Evolutionary conservation across 2,113 vertebrate species (phyloP), one percentile per base, ranked within the genome.

Genomic region (Hucho hucho): DNA sequence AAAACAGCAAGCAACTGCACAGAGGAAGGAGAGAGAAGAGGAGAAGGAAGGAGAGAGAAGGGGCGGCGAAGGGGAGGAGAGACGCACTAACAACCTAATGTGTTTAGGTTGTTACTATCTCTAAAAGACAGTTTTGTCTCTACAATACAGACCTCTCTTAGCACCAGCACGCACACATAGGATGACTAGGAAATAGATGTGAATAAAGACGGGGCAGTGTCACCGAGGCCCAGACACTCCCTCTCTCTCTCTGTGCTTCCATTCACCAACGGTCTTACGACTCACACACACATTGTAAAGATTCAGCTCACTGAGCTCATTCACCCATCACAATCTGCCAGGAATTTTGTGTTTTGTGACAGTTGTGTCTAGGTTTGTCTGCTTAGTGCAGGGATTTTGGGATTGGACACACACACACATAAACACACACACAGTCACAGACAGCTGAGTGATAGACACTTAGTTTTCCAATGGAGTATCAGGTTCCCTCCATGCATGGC

Each of bases 1-100:
- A n/a, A 59, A 20, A 59, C 58, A 7, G 16, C 4, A 7, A 20
- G n/a, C 1, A 4, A 59, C n/a, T 59, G 18, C 16, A 59, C 4
- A 14, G 20, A 22, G 20, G 16, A 20, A 59, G n/a, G 16, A 4
- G 9, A 20, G 16, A n/a, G 6, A 22, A n/a, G n/a, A 4, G 58
- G 14, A 6, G 58, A 53, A 53, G 49, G 49, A 53, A 18, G 12
- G 77, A 28, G 71, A 80, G 75, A 76, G 58, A 56, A 80, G 79
- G 53, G 47, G 64, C 53, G 85, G 89, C 2, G 64, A 29, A 43
- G 29, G 64, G 6, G 18, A 66, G 29, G 28, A 37, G n/a, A 61
- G 18, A 61, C 6, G 6, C 58, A 53, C 14, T 53, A 53, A 53
- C 37, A 43, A 43, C 37, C 37, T 43, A 53, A 22, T 43, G 37